Evolutionary conservation across 2,888 invertebrate species (phyloP), one percentile per base, ranked within the genome.

Genomic region (Brachyopa scutellaris): DNA sequence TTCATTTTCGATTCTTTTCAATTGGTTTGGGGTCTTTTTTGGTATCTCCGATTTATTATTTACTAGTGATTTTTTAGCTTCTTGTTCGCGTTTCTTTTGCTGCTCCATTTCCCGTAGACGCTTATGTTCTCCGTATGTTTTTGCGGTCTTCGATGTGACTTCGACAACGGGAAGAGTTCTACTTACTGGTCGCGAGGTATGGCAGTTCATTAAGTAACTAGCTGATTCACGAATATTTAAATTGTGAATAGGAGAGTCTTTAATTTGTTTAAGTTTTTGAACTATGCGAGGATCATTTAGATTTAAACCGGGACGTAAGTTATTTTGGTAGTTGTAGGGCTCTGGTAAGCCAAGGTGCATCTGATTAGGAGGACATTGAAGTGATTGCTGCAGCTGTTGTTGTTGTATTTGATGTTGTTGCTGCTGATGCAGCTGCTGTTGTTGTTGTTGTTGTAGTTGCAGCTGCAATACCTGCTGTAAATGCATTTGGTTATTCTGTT

Each of bases 121-220:
- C 15, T 77, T 82, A 26, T 82, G 77, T 8, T 82, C 82, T 40
- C 70, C 77, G 42, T 82, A 82, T 17, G 77, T 82, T 17, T 31
- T 31, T 11, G 82, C 82, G 2, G 70, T 82, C 31, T 40, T 66
- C 1, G 82, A 70, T 9, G 64, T 77, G 1, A 66, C 42, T 59
- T 59, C 36, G n/a, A 3, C 21, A 42, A 45, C 23, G 2, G 51
- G 29, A n/a, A 1, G 2, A 8, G 1, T 15, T 9, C 19, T 64
- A n/a, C 23, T 36, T 8, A 17, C 59, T 8, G 38, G 36, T 31
- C 7, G 7, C 4, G 29, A n/a, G 3, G 7, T 0, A 29, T 42
- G 26, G n/a, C 19, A 42, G 21, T 59, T 73, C 23, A 69, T 45
- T 2, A 79, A 47, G 0, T 15, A 13, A 4, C 13, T 57, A 7